Base-by-base conservation (phyloP, 2,113 vertebrate genomes). In the Silurus asotus region DNA sequence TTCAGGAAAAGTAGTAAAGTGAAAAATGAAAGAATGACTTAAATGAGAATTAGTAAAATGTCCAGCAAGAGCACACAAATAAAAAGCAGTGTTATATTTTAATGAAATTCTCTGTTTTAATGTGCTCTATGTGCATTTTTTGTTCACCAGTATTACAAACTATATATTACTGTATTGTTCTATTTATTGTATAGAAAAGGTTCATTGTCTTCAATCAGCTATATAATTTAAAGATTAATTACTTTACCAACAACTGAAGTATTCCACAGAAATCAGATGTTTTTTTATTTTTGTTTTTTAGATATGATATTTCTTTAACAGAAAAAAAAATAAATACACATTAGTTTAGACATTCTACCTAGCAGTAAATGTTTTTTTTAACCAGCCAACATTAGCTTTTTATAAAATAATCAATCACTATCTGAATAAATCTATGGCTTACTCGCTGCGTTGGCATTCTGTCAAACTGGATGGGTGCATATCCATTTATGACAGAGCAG, bases 401-500 rank as follows among this genome's bases (percentile, higher is more conserved):
- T 37, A 37, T 37, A 37, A 37, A 37, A 37, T 37, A 37, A 37
- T 37, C 37, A 37, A 37, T 37, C n/a, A 67, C n/a, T 69, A 37
- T 28, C 25, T 69, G 51, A 28, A 45, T 37, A 64, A 17, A 48
- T 79, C 51, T 67, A 23, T 53, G 19, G 69, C 89, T 90, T 90
- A 90, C 85, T 87, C 56, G 62, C 64, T 87, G 64, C 23, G 67
- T 37, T 53, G 78, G 82, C 5, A 64, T 1, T 58, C 74, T 69
- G 17, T 62, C 28, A 25, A 70, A 15, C 8, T 74, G 62, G 62
- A 82, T 37, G 45, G 67, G 28, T 25, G 62, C n/a, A 20, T 64
- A n/a, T 82, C 81, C 87, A 8, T 89, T 84, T 58, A 91, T 88
- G 77, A 90, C 89, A 59, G 88, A 91, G 56, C 82, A 87, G 8